Base-by-base conservation (phyloP, 2,797 vertebrate species). In the Alfaro cultratus region DNA sequence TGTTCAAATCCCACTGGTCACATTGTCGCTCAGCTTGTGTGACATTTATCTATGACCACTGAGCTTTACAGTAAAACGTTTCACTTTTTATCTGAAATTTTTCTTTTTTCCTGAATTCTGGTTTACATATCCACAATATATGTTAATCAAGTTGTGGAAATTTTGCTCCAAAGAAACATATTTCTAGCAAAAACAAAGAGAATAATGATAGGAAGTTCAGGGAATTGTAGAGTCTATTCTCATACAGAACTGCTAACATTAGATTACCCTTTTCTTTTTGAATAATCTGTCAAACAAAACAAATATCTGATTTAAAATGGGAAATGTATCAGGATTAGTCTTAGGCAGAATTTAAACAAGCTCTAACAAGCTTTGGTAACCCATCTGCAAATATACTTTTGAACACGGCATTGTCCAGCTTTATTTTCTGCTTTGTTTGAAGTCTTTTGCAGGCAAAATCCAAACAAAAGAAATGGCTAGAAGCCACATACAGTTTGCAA, bases 371-470 rank as follows among this genome's bases (percentile, higher is more conserved):
- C 29, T 31, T n/a, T 62, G n/a, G 26, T 34, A 62, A 62, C 5
- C 18, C 53, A 76, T 46, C 74, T 76, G 55, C 49, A 55, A 71
- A 70, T 3, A 13, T 29, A 46, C 31, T 7, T 72, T 78, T 55
- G 29, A 72, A 57, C 41, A 55, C 18, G 31, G 67, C 1, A 26
- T 29, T 64, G n/a, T 64, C 53, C 29, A 36, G 41, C 13, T 47
- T 62, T 64, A 31, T 64, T 73, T 41, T 8, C 34, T 47, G 16
- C 26, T 41, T 41, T 31, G 13, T 36, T 62, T 49, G 29, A 60
- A 45, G 36, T 29, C 49, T 16, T 79, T 18, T 31, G 1, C 45
- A 79, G 31, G 26, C 26, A 49, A 36, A n/a, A 26, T 49, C 13
- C 2, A 21, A 73, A 73, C 23, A 29, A 39, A 74, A 53, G 47